Conservation (phyloP, 1,140 invertebrate species). For the Asobara japonica region DNA sequence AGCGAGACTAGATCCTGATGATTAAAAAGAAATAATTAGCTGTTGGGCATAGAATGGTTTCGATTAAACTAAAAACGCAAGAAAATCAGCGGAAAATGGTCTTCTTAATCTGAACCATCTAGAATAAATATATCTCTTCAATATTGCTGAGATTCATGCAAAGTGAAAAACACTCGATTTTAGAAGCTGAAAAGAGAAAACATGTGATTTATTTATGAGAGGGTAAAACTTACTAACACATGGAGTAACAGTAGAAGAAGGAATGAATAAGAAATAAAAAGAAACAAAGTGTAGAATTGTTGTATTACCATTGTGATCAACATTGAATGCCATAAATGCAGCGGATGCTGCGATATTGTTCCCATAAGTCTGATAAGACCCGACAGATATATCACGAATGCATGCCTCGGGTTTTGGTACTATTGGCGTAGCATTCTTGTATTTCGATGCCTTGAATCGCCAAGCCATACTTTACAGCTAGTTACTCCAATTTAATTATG, state of each 20-base stretch:
- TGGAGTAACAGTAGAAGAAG: no score
- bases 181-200: no score
- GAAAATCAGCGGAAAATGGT: no score
- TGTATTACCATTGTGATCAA: conserved; percentile 77
- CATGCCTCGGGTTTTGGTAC: conserved; percentile 91
- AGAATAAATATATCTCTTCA: no score
- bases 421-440: conserved; percentile 95
- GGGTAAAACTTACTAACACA: no score
- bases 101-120: no score
- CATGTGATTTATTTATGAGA: no score
- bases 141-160: no score
- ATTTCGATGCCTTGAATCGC: conserved; percentile 96
- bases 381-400: conserved; percentile 88
- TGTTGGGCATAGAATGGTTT: no score
- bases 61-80: no score
- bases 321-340: conserved; percentile 93
- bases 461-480: conserved; percentile 79
- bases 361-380: conserved; percentile 91
- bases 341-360: conserved; percentile 94
- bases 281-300: no score
- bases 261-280: background rate
- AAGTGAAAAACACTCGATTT: no score
- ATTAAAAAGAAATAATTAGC: background rate
- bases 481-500: conserved; percentile 36
- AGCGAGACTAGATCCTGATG: conserved; percentile 82